Evolutionary conservation across 2,888 invertebrate genomes (phyloP), one percentile per base, ranked within the genome.

Genomic region (Dasypogon diadema): DNA sequence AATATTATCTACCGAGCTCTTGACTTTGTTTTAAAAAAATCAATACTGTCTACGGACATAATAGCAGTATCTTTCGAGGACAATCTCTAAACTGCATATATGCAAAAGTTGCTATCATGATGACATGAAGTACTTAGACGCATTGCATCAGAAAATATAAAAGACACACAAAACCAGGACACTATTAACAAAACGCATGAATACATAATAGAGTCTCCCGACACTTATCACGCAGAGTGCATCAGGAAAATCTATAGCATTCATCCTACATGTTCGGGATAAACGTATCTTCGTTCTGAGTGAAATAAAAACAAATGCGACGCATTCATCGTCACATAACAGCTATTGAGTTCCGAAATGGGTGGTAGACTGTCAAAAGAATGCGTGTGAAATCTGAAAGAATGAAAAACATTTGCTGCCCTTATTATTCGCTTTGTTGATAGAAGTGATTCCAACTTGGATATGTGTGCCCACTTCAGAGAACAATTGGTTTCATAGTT

Each of bases 401-500:
- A 22, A 24, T 65, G 46, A 37, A 48, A 65, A 65, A 65, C 65
- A 65, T 65, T 65, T 26, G 42, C 46, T 26, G 26, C n/a, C 65
- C 48, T 16, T 65, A 65, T 65, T 65, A 63, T 46, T 46, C 12
- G 18, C 26, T 46, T 65, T 65, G 65, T 65, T 48, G 34, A 42
- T 6, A 42, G n/a, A 42, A 63, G 22, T 42, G 21, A 34, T 60
- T 21, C 21, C 63, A 65, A 65, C 48, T 65, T 65, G 22, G 46
- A 46, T n/a, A 46, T 65, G 65, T 65, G 22, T 65, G 24, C 24
- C 65, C 48, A 46, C 48, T 65, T 65, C 24, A n/a, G 24, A 46
- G 65, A 65, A 65, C 46, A 65, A 65, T 65, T 65, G 65, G 46
- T 37, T 48, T 65, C 46, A 48, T 65, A 37, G 65, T 65, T 65